Conservation (phyloP, 2,888 invertebrate genomes). For the Loripinus fragilis region DNA sequence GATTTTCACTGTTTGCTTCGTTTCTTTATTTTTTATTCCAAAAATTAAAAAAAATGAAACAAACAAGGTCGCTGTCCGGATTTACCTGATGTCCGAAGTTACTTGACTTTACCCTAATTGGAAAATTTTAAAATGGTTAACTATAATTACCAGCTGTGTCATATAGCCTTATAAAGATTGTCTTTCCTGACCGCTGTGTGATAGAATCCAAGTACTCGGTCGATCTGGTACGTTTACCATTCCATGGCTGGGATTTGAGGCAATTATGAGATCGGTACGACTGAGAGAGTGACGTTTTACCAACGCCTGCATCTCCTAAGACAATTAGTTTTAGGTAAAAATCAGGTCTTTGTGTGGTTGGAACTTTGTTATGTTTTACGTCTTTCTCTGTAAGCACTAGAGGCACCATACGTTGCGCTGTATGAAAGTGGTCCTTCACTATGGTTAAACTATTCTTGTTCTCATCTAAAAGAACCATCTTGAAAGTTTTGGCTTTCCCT, state of each 20-base stretch:
- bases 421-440: not conserved
- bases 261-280: not conserved
- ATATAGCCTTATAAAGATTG: conserved; percentile 38
- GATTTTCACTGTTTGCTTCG: no score
- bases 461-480: not conserved
- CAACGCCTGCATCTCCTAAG: conserved; percentile 44
- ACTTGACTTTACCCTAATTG: no score
- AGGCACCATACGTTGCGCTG: not conserved
- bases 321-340: conserved; percentile 32
- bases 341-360: not conserved
- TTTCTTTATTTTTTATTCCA: no score
- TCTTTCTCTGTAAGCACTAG: not conserved
- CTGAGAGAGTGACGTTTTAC: conserved; percentile 35
- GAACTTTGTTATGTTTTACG: not conserved
- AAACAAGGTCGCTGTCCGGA: no score
- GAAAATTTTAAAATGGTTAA: no score
- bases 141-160: conserved; percentile 56
- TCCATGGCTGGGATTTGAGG: not conserved
- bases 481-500: not conserved
- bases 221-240: not conserved
- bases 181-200: conserved; percentile 20
- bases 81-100: no score
- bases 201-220: conserved; percentile 6
- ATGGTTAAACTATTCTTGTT: conserved; percentile 3
- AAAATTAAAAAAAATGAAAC: no score